Conservation (phyloP, 2,797 vertebrate species). For the Characodon lateralis region DNA sequence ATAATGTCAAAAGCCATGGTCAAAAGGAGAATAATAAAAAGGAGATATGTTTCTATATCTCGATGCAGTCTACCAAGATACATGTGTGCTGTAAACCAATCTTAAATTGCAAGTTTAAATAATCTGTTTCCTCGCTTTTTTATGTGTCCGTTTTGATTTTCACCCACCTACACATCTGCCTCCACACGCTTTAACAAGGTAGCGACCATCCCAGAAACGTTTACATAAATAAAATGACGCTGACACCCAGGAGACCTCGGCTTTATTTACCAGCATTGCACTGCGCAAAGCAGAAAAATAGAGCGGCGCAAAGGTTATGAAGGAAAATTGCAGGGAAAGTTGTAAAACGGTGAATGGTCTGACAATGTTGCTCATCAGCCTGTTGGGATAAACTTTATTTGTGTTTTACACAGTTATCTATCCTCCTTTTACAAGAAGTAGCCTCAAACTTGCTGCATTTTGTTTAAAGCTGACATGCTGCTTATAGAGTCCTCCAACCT, state of each 20-base stretch:
- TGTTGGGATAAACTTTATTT: neutral
- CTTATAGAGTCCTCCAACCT: too few species aligned
- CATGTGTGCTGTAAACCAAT: slow-evolving; percentile 15
- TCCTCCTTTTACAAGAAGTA: neutral
- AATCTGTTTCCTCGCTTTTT: slow-evolving; percentile 37
- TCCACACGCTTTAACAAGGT: slow-evolving; percentile 49
- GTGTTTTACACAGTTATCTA: neutral
- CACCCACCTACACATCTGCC: slow-evolving; percentile 47
- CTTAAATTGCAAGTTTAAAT: slow-evolving; percentile 30
- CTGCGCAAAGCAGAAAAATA: neutral
- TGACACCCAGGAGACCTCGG: slow-evolving; percentile 7
- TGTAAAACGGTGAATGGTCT: neutral
- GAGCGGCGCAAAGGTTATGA: neutral
- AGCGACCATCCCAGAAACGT: slow-evolving; percentile 38
- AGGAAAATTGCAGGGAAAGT: neutral
- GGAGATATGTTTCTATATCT: neutral
- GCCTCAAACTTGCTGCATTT: neutral
- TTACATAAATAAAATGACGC: slow-evolving; percentile 21
- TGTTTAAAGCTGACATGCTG: neutral
- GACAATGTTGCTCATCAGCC: neutral
- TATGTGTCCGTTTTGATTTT: slow-evolving; percentile 53
- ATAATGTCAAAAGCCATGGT: neutral
- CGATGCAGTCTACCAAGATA: slow-evolving; percentile 13
- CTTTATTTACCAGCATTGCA: slow-evolving; percentile 12
- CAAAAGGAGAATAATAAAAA: neutral